Base-by-base conservation (phyloP, 2,113 vertebrate species). In the Tiliqua scincoides region DNA sequence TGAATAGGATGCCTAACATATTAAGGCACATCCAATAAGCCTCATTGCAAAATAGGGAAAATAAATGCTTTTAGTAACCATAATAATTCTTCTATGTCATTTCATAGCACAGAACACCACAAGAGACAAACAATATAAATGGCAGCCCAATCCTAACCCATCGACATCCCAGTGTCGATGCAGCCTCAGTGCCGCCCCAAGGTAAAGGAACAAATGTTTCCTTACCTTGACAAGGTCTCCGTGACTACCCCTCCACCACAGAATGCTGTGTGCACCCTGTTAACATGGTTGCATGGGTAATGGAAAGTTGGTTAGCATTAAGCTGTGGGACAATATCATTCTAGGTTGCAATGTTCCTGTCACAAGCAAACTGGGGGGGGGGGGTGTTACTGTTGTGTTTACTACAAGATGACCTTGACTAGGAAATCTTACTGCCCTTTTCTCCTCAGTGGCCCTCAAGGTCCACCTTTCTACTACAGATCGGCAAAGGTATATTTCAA, bases 401-500 rank as follows among this genome's bases (percentile, higher is more conserved):
- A 37, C 15, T 54, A 57, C 40, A 11, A 14, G 10, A 76, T 27
- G 23, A 14, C 37, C 63, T n/a, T 20, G 18, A 11, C 57, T 52
- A 15, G 52, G 3, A 65, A 35, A 67, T 76, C 35, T 18, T 85
- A 63, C 23, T 70, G 63, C 62, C 1, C 67, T 57, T n/a, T n/a
- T n/a, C 65, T 71, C n/a, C 12, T 57, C 59, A 59, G 48, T 32
- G 32, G 21, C 54, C 20, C 35, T 80, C 30, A 72, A 52, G 61
- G 73, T 30, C 70, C 17, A 27, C 40, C 67, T 54, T 80, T 73
- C 59, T 65, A 52, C 68, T 65, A 20, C 11, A 48, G 30, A 73
- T 72, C 40, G 74, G n/a, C 25, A 62, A 79, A 86, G 35, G n/a
- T 37, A 32, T 72, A 79, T 79, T 72, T 85, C 76, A 79, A 27